Conservation (phyloP, 2,113 vertebrate species). For the Brachypodius melanocephalos region DNA sequence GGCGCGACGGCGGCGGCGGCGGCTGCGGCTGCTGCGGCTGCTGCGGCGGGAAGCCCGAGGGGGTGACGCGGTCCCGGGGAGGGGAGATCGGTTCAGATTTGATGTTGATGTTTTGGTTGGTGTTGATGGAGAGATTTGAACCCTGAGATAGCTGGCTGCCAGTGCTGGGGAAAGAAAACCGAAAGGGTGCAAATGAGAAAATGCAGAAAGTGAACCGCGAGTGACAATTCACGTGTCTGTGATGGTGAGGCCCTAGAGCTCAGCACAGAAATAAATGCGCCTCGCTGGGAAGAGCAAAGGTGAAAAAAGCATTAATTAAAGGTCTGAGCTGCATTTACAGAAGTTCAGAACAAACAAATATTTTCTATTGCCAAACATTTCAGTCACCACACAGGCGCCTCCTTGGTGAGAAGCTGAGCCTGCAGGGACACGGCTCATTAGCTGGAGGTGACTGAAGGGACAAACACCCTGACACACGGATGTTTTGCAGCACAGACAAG, state of each 20-base stretch:
- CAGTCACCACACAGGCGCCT: neutral
- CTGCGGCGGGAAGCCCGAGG: slow-evolving; percentile 85
- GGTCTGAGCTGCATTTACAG: neutral
- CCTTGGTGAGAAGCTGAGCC: neutral
- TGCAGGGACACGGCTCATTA: neutral
- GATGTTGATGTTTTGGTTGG: slow-evolving; percentile 96
- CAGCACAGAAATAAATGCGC: neutral
- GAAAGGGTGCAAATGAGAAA: neutral
- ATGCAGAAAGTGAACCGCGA: neutral
- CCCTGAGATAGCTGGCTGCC: slow-evolving; percentile 96
- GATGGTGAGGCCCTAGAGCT: neutral
- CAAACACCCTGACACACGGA: fast-evolving
- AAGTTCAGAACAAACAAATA: neutral
- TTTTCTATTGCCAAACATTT: neutral
- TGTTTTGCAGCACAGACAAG: neutral
- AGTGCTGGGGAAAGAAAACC: slow-evolving; percentile 73
- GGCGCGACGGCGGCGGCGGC: slow-evolving; percentile 80
- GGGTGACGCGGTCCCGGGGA: slow-evolving; percentile 89
- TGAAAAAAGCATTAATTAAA: neutral
- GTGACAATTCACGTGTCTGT: fast-evolving
- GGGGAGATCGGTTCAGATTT: slow-evolving; percentile 98
- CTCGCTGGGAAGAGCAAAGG: neutral
- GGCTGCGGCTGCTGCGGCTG: slow-evolving; percentile 74
- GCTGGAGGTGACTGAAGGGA: neutral
- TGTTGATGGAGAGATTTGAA: slow-evolving; percentile 92